Base-by-base conservation (phyloP, 2,888 invertebrate species). In the Lepidocyrtinus sp. region DNA sequence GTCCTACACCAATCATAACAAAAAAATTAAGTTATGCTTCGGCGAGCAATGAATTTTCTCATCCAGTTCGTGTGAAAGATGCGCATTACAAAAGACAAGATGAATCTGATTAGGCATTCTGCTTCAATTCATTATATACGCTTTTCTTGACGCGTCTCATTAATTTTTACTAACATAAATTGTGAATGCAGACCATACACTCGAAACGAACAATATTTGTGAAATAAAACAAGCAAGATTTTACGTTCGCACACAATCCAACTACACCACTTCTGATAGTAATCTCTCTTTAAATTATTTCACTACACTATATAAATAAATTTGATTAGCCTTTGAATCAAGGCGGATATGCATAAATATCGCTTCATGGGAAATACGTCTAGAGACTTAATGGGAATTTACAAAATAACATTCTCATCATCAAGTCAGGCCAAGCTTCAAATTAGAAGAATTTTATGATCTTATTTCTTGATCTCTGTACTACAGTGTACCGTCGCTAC, bases 301-400 rank as follows among this genome's bases (percentile, higher is more conserved):
- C 59, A 59, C 19, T 59, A 15, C 5, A 50, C 7, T 7, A 59
- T 9, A 59, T 7, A 7, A 59, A 59, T 36, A 36, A 36, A 59
- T 59, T 2, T 59, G 59, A 59, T 59, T 59, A 59, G 15, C n/a
- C 2, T 9, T 59, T 19, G 1, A 59, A 9, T 59, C 22, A 21
- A 59, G 59, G 12, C 59, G 59, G 59, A 59, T 59, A 59, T 59
- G 59, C 59, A 59, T 59, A n/a, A n/a, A n/a, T n/a, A 59, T 59
- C 2, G 59, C 2, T 59, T 21, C 59, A 59, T 59, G 59, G 59
- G 59, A 59, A 59, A 59, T 59, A 21, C 21, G 59, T 21, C 5
- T 19, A 59, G 59, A 21, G 22, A 21, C 21, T 5, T n/a, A 21
- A 59, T 59, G 59, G 59, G 59, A 59, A 59, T 59, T 59, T 59